Evolutionary conservation across 1,140 invertebrate species (phyloP).

Genomic region (Pseudoatta argentina): DNA sequence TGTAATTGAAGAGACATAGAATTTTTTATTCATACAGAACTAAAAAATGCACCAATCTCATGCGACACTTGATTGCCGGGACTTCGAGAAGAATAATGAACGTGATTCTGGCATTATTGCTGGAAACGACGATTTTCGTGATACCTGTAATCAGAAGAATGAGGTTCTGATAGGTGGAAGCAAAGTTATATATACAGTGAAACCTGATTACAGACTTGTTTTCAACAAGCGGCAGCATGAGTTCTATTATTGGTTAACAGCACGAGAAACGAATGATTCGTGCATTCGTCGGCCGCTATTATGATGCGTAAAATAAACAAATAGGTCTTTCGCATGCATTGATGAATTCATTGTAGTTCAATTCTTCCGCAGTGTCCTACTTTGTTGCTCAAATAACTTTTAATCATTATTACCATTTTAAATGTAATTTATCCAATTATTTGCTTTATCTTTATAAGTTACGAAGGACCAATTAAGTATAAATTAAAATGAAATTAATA

Average conservation of each 20-base stretch:
- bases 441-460: neutral
- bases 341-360: constrained; percentile 14
- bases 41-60: neutral
- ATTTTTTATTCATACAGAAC: constrained; percentile 4
- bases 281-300: constrained; percentile 41
- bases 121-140: constrained; percentile 52
- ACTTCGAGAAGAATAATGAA: constrained; percentile 36
- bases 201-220: constrained; percentile 62
- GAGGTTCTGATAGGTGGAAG: constrained; percentile 56
- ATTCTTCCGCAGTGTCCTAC: constrained; percentile 46
- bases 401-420: neutral
- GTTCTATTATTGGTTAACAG: constrained; percentile 58
- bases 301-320: constrained; percentile 60
- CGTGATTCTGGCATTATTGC: constrained; percentile 22
- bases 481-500: neutral
- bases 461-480: neutral
- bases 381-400: constrained; percentile 21
- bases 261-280: constrained; percentile 56
- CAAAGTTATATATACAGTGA: constrained; percentile 30
- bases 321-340: constrained; percentile 50
- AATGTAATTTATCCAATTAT: neutral
- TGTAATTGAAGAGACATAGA: no score
- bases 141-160: constrained; percentile 65
- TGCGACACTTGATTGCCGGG: constrained; percentile 46
- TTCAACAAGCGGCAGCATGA: constrained; percentile 54